phyloP scores from a whole-genome alignment of 2,888 invertebrate genomes.

The Hirtodrosophila cameraria region DNA sequence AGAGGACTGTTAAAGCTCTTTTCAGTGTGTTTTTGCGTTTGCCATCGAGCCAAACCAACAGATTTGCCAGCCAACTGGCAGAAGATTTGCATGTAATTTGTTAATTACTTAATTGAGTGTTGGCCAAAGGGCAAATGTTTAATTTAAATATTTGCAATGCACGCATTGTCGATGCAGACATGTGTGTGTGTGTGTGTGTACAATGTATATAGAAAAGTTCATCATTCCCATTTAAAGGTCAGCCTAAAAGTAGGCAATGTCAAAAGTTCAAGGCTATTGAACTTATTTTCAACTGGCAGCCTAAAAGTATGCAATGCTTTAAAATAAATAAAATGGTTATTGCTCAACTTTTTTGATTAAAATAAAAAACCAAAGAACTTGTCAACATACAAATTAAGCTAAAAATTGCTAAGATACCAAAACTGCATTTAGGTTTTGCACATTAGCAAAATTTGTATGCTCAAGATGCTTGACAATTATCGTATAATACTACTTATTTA shows the following conservation, averaged over 20 bases:
- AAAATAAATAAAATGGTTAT: too few relatives aligned
- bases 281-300: neutral
- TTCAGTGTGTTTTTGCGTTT: constrained; percentile 48
- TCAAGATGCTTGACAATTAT: neutral
- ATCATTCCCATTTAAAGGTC: neutral
- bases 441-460: neutral
- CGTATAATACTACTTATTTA: constrained; percentile 12
- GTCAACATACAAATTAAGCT: neutral
- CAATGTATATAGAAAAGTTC: neutral
- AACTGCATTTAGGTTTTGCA: neutral
- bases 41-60: constrained; percentile 35
- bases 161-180: neutral
- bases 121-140: constrained; percentile 57
- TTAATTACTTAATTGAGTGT: constrained; percentile 75
- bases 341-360: too few relatives aligned
- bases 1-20: constrained; percentile 7
- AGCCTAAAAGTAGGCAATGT: constrained; percentile 29
- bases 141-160: constrained; percentile 8
- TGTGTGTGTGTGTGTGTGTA: neutral
- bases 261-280: neutral
- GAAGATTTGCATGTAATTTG: constrained; percentile 48
- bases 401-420: neutral
- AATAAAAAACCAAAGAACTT: too few relatives aligned
- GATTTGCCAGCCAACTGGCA: constrained; percentile 1
- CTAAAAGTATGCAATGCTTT: constrained; percentile 20